These are phyloP conservation scores for Odocoileus virginianus DNA, from an alignment of 2,113 vertebrate genomes.

Conservation along the genomic window DNA sequence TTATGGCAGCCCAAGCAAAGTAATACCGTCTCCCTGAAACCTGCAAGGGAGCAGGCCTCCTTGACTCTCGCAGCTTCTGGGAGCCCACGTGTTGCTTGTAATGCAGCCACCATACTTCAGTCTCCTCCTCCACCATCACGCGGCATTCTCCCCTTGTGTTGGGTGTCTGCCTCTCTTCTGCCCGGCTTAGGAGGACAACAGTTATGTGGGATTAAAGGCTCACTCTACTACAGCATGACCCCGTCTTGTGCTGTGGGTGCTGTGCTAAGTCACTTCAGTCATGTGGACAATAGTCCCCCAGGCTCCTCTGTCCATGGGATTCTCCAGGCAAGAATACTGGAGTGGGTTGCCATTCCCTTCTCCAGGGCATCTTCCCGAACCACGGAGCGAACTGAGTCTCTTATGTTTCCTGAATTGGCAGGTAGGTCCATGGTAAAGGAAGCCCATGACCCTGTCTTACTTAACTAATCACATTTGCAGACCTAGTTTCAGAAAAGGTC, in stretches of 20 bases:
- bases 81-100: background rate
- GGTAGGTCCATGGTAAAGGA: background rate
- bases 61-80: background rate
- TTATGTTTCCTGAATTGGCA: background rate
- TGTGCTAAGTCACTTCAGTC: background rate
- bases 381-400: background rate
- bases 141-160: background rate
- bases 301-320: background rate
- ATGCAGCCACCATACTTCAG: rapidly evolving
- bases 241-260: background rate
- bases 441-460: background rate
- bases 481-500: background rate
- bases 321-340: background rate
- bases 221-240: background rate
- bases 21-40: background rate
- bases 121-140: background rate
- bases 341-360: rapidly evolving
- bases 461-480: background rate
- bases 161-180: background rate
- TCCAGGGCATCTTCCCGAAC: background rate
- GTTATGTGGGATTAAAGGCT: background rate
- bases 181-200: background rate
- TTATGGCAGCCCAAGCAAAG: background rate
- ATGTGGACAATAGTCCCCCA: background rate
- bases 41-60: background rate